Base-by-base conservation (phyloP, 1,140 invertebrate species). In the Eriosoma lanigerum region DNA sequence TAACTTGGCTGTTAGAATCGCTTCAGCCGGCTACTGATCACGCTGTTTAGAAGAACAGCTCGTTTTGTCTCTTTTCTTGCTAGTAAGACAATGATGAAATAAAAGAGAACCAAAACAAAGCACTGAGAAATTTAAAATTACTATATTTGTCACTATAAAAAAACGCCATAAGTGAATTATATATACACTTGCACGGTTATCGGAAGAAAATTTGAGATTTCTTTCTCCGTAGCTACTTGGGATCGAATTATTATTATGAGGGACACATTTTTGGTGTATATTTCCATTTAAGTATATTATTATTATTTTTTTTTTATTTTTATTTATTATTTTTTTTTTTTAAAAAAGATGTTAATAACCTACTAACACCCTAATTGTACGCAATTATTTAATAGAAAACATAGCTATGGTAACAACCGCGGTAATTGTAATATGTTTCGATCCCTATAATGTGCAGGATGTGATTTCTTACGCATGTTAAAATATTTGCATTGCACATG, bases 11-110 rank as follows among this genome's bases (percentile, higher is more conserved):
- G 72, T 76, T 76, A 58, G 50, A 76, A 26, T 12, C 0, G 32
- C 72, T 76, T 56, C 72, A 58, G 72, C 44, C 54, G 29, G 44
- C 72, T 56, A 48, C 29, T 26, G 32, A 58, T 1, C 52, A 44
- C 52, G 54, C 72, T 76, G 54, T 76, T 58, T 76, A 76, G 52
- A 29, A 38, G 58, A 76, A 58, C 72, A 58, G 72, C 72, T 76
- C 52, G 38, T 52, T 38, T 15, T 58, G 13, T 58, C 32, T 76
- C 29, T 52, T 50, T 72, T 50, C 52, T 52, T 26, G 24, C 50
- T 12, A 29, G 29, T 21, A 76, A 76, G 44, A 76, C 29, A 38
- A 58, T 29, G 29, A 76, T 44, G 1, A 24, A 17, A 38, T 19
- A 44, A 76, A 76, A 76, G 50, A 54, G 52, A 76, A 58, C 32